Evolutionary conservation across 2,797 vertebrate species (phyloP).

Genomic region (Gymnoscopelus braueri): DNA sequence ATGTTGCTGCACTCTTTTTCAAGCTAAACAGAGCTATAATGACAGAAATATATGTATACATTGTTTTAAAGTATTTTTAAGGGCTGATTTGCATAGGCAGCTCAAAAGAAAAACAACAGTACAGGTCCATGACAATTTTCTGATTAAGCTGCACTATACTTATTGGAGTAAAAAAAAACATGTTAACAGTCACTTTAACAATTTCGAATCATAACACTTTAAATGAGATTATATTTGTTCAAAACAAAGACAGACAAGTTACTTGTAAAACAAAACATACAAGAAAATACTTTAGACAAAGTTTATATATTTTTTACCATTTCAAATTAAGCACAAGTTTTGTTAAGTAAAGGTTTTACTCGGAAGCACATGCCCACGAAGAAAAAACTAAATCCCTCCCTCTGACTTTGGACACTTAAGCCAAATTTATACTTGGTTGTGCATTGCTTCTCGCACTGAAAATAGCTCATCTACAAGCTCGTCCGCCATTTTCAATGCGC

Average conservation of each 20-base stretch:
- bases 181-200: constrained; percentile 19
- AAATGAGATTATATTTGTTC: constrained; percentile 9
- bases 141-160: constrained; percentile 40
- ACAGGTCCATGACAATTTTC: constrained; percentile 39
- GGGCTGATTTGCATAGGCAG: constrained; percentile 89
- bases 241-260: constrained; percentile 24
- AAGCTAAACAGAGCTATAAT: constrained; percentile 81
- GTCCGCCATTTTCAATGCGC: too few relatives aligned
- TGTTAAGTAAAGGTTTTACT: background rate
- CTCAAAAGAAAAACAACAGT: constrained; percentile 67
- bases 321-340: constrained; percentile 6
- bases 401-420: constrained; percentile 1
- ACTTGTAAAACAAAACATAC: constrained; percentile 8
- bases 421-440: background rate
- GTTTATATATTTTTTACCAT: background rate
- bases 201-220: constrained; percentile 39
- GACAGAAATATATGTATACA: constrained; percentile 53
- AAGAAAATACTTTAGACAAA: constrained; percentile 8
- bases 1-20: constrained; percentile 77
- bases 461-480: too few relatives aligned
- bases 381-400: background rate
- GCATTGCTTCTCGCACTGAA: too few relatives aligned
- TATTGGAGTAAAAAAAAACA: constrained; percentile 39
- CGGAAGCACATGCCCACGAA: background rate
- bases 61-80: constrained; percentile 56